A percentile compares a stretch with the other conserved stretches of the same genome.
These are phyloP conservation scores for Catajapyx aquilonaris DNA, from an alignment of 1,140 invertebrate species.

Conservation along the genomic window DNA sequence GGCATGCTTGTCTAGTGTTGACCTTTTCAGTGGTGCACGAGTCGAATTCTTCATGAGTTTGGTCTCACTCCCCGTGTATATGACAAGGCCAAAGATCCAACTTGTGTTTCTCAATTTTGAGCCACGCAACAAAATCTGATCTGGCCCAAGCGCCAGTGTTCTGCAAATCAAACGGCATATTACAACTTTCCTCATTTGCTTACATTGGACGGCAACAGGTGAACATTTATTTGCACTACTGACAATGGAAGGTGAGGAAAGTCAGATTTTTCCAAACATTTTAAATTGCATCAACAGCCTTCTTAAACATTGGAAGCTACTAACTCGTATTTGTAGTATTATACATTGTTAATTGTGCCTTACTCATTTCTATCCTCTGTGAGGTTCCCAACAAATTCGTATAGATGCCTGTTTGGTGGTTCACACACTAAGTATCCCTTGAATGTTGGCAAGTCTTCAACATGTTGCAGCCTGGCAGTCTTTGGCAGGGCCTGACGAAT, in stretches of 20 bases:
- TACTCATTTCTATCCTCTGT: constrained; percentile 52
- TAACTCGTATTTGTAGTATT: too few relatives aligned
- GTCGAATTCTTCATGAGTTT: constrained; percentile 93
- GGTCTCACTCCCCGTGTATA: constrained; percentile 93
- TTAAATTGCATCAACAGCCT: too few relatives aligned
- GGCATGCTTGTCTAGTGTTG: constrained; percentile 80
- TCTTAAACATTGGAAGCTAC: too few relatives aligned
- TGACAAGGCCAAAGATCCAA: constrained; percentile 77
- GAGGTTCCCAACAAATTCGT: constrained; percentile 89
- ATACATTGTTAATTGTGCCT: too few relatives aligned
- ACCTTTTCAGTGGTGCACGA: constrained; percentile 70
- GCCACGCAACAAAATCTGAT: constrained; percentile 83
- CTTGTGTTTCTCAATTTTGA: constrained; percentile 89
- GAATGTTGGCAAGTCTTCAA: constrained; percentile 46
- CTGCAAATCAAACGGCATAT: constrained; percentile 21
- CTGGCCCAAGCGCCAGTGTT: constrained; percentile 59
- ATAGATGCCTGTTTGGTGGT: constrained; percentile 81
- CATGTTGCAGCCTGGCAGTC: constrained; percentile 51
- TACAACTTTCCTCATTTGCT: constrained; percentile 3
- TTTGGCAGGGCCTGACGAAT: constrained; percentile 70
- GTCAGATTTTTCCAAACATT: too few relatives aligned
- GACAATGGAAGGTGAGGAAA: too few relatives aligned
- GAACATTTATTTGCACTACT: too few relatives aligned
- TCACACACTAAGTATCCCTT: constrained; percentile 81
- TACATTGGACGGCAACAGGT: constrained; percentile 17